These are phyloP conservation scores for Speoplatyrhinus poulsoni DNA, from an alignment of 2,113 vertebrate species.

Conservation along the genomic window DNA sequence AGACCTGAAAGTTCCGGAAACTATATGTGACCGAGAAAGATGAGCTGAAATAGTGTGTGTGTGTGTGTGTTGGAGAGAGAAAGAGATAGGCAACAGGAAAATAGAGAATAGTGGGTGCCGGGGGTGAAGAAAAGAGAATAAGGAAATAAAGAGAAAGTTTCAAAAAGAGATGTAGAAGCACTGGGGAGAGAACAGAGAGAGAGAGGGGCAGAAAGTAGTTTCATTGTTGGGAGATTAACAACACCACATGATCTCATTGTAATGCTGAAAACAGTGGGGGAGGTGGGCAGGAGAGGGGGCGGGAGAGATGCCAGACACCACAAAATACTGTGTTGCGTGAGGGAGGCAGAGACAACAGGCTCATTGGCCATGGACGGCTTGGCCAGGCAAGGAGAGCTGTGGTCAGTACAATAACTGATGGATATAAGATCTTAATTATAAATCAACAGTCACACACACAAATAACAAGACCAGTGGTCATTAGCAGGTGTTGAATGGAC, in stretches of 20 bases:
- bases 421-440: not conserved
- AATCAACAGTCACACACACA: not conserved
- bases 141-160: slow-evolving; percentile 51
- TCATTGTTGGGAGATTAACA: slow-evolving; percentile 85
- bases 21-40: slow-evolving; percentile 19
- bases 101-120: not conserved
- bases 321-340: slow-evolving; percentile 70
- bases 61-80: not conserved
- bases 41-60: slow-evolving; percentile 27
- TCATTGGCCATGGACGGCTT: slow-evolving; percentile 35
- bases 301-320: slow-evolving; percentile 75
- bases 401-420: not conserved
- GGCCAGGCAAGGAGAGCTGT: not conserved
- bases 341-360: slow-evolving; percentile 42
- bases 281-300: slow-evolving; percentile 62
- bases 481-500: not conserved
- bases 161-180: slow-evolving; percentile 11
- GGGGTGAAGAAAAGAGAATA: not conserved
- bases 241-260: slow-evolving; percentile 86
- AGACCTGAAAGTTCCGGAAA: slow-evolving; percentile 27
- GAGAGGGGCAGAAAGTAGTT: slow-evolving; percentile 69
- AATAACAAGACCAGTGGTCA: not conserved
- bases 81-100: slow-evolving; percentile 2
- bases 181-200: slow-evolving; percentile 54
- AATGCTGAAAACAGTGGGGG: slow-evolving; percentile 79